Base-by-base conservation (phyloP, 2,888 invertebrate genomes). In the Kryphioiulus occultus region DNA sequence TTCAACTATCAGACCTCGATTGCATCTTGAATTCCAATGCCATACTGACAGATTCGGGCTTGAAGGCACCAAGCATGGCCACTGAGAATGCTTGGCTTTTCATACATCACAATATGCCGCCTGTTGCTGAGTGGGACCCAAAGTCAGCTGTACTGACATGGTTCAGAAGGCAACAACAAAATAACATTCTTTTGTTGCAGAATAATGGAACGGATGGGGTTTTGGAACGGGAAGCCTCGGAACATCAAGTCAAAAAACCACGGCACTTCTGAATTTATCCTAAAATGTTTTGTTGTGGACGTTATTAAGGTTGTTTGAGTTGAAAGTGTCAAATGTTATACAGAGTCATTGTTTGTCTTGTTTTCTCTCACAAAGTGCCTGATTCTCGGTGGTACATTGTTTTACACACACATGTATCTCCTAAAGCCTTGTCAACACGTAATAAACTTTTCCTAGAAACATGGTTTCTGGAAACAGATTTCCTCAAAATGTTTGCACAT, bases 71-170 rank as follows among this genome's bases (percentile, higher is more conserved):
- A 3, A 78, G 78, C 17, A 78, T 78, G 78, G 78, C 78, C 30
- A 78, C 78, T 15, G 78, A 78, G 78, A 78, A 78, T 17, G 78
- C 78, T 4, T 78, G 78, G 78, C 78, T 78, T 17, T 78, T 78
- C 17, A 78, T 78, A 4, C 78, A 78, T 78, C 78, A 78, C 30
- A 78, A 78, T 30, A 30, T 78, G 30, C 78, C 78, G 17, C 78
- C 78, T 30, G 78, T 78, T 78, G 15, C 78, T 17, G 78, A 78
- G 30, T 78, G 78, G 78, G 30, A 78, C 78, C 78, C 78, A 30
- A 78, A 78, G 30, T 26, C 30, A 78, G 78, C 78, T 0, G 78
- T 78, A 15, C 4, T 78, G 30, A 78, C 30, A 78, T 78, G 78
- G 78, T 78, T 78, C 30, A 78, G 30, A 17, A 78, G 78, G 78